Evolutionary conservation across 30 jellyfish, hydroid and myxozoan species (phyloP), one percentile per base, ranked within the genome.

Genomic region (Aurelia aurita complex sp. Pacific): DNA sequence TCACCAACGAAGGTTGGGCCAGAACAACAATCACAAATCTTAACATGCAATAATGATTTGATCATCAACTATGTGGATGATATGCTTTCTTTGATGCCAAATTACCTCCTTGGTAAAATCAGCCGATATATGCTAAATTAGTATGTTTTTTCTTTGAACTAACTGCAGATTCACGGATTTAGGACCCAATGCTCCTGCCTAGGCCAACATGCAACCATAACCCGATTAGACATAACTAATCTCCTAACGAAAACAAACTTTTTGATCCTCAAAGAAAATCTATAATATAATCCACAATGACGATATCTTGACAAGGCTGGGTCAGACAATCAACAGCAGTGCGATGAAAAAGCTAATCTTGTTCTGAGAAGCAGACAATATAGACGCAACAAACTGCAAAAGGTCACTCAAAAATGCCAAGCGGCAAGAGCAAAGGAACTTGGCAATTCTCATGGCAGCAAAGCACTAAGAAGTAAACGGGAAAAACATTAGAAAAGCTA

Each of bases 1-100:
- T 46, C 15, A 40, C 29, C 43, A 34, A 77, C 46, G 35, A 60
- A 77, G 87, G 87, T 23, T 46, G 87, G 87, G 67, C 77, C 87
- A 29, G 77, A 67, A 77, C 70, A 53, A 62, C 40, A 77, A 61
- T 42, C 68, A 70, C 51, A 36, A 33, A 33, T 13, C 40, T 43
- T 40, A 60, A 43, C 81, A 70, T 34, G 81, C 81, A 70, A 36
- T 34, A 67, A 66, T 66, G 54, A 40, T 16, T 46, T 15, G 54
- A 5, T 66, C 15, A 23, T 66, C 6, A 23, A 66, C 43, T 23
- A 66, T 66, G 38, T 23, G 2, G 76, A 66, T 23, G 76, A 66
- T 66, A 23, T 23, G 38, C 53, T 66, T 66, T 66, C 38, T 23
- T 66, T 23, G 43, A 40, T 23, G 38, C 76, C 38, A 46, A 66